Base-by-base conservation (phyloP, 2,888 invertebrate species). In the Acronicta aceris region DNA sequence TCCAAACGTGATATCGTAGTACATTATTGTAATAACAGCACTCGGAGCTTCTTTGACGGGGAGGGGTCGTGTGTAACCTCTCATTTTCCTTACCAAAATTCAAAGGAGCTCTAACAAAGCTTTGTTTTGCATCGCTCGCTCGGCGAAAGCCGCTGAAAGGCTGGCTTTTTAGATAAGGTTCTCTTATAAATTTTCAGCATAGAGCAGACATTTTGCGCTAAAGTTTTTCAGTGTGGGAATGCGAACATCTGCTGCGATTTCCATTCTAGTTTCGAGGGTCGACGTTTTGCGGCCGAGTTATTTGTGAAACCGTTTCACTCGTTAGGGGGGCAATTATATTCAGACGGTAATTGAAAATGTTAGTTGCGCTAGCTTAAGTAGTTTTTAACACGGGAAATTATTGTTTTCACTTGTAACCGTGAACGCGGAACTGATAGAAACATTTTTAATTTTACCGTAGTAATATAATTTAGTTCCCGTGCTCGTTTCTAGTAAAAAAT, bases 51-150 rank as follows among this genome's bases (percentile, higher is more conserved):
- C 93, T 94, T 92, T 94, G 93, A 93, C 86, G 86, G 85, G 79
- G 81, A 82, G 78, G 82, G 86, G 83, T 84, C 87, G 88, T 90
- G 89, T 91, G 91, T 91, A 92, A 91, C 92, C 93, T 90, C 91
- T 92, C 92, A 93, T 94, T 93, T 93, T 93, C 93, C 91, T 90
- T 89, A 89, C 92, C 93, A 80, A 94, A 94, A 93, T 93, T 93
- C 93, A 94, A 94, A 94, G 93, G 89, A 90, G 89, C 86, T 86
- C 87, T 86, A 89, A 91, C 93, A 93, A 94, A 92, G 93, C 93
- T 92, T 94, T 94, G 92, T 93, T 94, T 93, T 93, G 92, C 93
- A 91, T 92, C 89, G 90, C 89, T 85, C 88, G 89, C 89, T 88
- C 83, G 79, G 80, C 88, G 85, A 88, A 88, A 89, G 89, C 90